A percentile compares a stretch with the other conserved stretches of the same genome.
These are phyloP conservation scores for Lottia gigantea DNA, from an alignment of 2,888 invertebrate genomes.

Conservation along the genomic window DNA sequence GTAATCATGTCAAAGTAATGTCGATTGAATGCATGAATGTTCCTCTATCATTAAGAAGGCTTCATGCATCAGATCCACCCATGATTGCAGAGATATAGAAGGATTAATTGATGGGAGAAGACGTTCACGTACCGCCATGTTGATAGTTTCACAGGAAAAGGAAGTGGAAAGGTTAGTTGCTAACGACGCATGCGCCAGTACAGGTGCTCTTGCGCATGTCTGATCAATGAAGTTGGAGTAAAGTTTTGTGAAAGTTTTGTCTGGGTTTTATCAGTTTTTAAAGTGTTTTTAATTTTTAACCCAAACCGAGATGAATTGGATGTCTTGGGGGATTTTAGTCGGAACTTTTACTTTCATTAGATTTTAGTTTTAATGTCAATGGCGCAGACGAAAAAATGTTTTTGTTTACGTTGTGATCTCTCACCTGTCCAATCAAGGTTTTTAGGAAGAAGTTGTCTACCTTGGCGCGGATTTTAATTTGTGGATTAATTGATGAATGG, in stretches of 20 bases:
- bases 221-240: too few species aligned
- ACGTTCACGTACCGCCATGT: conserved; percentile 20
- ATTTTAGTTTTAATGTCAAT: too few species aligned
- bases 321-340: too few species aligned
- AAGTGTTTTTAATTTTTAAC: background rate
- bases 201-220: background rate
- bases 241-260: background rate
- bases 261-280: conserved; percentile 1
- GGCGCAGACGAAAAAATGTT: too few species aligned
- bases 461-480: conserved; percentile 26
- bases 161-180: conserved; percentile 15
- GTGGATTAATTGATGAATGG: conserved; percentile 7
- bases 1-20: too few species aligned
- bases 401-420: too few species aligned
- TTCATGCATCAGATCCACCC: too few species aligned
- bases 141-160: conserved; percentile 21
- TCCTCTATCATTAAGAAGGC: too few species aligned
- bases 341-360: too few species aligned
- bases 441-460: background rate
- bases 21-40: too few species aligned
- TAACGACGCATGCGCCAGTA: conserved; percentile 13
- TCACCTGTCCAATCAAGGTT: too few species aligned
- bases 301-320: too few species aligned
- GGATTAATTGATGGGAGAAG: background rate
- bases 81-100: background rate